Conservation (phyloP, 1,140 invertebrate genomes). For the Sycophaga agraensis region DNA sequence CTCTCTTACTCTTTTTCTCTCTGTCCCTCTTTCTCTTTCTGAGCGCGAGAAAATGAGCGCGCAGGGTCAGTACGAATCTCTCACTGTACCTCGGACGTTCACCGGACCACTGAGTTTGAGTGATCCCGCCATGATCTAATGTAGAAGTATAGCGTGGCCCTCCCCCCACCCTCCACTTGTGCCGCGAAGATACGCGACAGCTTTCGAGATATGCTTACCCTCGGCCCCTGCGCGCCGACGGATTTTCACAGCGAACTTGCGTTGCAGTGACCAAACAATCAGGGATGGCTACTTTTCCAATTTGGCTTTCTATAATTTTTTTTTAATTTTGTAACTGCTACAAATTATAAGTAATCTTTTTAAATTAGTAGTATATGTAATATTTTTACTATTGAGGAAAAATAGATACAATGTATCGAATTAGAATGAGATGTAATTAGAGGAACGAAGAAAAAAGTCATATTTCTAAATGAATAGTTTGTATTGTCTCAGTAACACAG, state of each 20-base stretch:
- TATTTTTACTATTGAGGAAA: not conserved
- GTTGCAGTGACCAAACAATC: too few relatives aligned
- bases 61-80: not conserved
- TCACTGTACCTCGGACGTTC: conserved; percentile 39
- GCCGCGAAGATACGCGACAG: too few relatives aligned
- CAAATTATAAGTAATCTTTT: not conserved
- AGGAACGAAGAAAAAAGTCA: too few relatives aligned
- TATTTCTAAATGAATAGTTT: too few relatives aligned
- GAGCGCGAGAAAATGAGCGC: not conserved
- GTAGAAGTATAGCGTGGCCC: conserved; percentile 39
- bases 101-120: conserved; percentile 50
- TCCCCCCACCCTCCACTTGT: conserved; percentile 48
- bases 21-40: too few relatives aligned
- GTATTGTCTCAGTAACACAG: too few relatives aligned
- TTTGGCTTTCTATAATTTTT: conserved; percentile 13
- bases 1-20: too few relatives aligned
- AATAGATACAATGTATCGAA: too few relatives aligned
- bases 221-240: conserved; percentile 17
- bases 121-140: conserved; percentile 54
- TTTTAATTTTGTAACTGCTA: not conserved
- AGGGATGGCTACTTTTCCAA: too few relatives aligned
- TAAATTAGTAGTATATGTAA: not conserved
- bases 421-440: too few relatives aligned
- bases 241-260: conserved; percentile 28
- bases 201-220: too few relatives aligned